Percentiles rank a stretch among this genome's conserved stretches.
These are phyloP conservation scores for Cardiocondyla obscurior DNA, from an alignment of 1,140 invertebrate genomes.

Conservation along the genomic window DNA sequence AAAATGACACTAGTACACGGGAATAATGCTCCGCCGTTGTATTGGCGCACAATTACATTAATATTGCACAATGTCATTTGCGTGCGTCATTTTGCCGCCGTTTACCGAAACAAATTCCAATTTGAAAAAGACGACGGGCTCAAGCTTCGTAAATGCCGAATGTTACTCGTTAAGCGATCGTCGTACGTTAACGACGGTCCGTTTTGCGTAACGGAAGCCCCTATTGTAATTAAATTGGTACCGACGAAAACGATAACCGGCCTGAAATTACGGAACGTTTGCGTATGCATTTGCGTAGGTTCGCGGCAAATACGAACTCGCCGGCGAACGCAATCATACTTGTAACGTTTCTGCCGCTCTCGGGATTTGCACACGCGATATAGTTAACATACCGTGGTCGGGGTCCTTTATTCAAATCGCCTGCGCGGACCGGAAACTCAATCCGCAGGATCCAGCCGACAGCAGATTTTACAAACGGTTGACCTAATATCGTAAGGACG, in stretches of 20 bases:
- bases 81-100: background rate
- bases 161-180: background rate
- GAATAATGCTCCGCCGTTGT: background rate
- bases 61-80: background rate
- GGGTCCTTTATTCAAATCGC: constrained; percentile 73
- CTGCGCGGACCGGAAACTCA: constrained; percentile 44
- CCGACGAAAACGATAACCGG: constrained; percentile 78
- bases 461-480: constrained; percentile 32
- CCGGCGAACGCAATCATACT: constrained; percentile 70
- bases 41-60: background rate
- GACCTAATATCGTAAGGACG: constrained; percentile 5
- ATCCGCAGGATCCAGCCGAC: constrained; percentile 64
- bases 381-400: constrained; percentile 75
- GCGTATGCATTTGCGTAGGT: constrained; percentile 75
- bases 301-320: constrained; percentile 73
- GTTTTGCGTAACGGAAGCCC: constrained; percentile 54
- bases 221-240: constrained; percentile 72
- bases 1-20: background rate
- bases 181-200: constrained; percentile 18
- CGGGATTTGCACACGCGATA: constrained; percentile 77
- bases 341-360: constrained; percentile 58
- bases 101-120: constrained; percentile 2
- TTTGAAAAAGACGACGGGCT: constrained; percentile 6
- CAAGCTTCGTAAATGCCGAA: background rate
- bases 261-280: constrained; percentile 78